Conservation (phyloP, 2,113 vertebrate genomes). For the Alethe diademata region DNA sequence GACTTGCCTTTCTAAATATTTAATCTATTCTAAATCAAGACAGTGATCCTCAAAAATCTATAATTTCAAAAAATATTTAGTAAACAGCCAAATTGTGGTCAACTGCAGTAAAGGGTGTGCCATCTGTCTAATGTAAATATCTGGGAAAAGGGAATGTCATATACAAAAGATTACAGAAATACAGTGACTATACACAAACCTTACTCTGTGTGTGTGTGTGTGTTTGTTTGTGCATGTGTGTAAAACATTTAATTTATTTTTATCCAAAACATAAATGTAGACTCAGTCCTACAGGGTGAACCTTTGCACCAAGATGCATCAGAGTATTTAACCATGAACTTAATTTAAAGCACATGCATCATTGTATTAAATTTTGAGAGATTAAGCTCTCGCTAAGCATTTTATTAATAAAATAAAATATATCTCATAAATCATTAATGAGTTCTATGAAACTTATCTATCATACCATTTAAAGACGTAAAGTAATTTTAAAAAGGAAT, state of each 20-base stretch:
- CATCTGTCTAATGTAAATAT: conserved; percentile 81
- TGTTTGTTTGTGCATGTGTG: background rate
- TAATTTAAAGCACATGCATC: conserved; percentile 52
- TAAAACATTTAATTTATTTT: background rate
- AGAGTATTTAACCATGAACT: conserved; percentile 6
- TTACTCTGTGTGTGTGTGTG: background rate
- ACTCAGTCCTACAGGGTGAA: background rate
- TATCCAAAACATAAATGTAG: background rate
- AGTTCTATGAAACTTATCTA: conserved; percentile 49
- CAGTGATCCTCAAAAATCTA: conserved; percentile 70
- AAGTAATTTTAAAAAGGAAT: conserved; percentile 61
- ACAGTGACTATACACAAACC: conserved; percentile 17
- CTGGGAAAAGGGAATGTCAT: conserved; percentile 66
- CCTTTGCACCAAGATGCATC: background rate
- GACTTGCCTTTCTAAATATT: conserved; percentile 61
- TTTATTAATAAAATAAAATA: conserved; percentile 68
- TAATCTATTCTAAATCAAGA: conserved; percentile 62
- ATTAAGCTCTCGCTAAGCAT: conserved; percentile 51
- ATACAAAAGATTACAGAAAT: conserved; percentile 63
- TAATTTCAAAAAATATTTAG: conserved; percentile 77
- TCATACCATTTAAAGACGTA: conserved; percentile 54
- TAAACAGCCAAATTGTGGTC: conserved; percentile 77
- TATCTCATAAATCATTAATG: conserved; percentile 53
- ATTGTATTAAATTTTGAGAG: conserved; percentile 44
- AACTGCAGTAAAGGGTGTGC: conserved; percentile 76